Conservation (phyloP, 1,140 invertebrate species). For the Hypsibius dujardini region DNA sequence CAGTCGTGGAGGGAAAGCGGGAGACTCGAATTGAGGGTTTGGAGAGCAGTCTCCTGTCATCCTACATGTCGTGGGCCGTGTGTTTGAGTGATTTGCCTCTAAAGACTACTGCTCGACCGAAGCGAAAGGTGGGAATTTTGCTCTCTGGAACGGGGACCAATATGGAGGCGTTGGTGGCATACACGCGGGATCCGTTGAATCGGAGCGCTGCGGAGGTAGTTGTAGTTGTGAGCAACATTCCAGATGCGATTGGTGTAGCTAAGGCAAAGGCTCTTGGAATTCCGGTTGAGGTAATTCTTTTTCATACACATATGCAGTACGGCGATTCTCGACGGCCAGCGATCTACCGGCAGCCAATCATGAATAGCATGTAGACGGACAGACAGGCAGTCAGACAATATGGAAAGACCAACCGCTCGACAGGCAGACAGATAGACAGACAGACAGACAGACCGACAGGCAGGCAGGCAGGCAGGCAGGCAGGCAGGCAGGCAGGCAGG, state of each 20-base stretch:
- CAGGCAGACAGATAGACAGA: no score
- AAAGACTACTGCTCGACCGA: conserved; percentile 25
- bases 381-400: no score
- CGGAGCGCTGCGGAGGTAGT: conserved; percentile 53
- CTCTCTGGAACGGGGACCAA: conserved; percentile 65
- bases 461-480: no score
- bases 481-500: no score
- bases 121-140: conserved; percentile 58
- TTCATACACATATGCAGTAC: no score
- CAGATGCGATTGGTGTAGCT: conserved; percentile 41
- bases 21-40: conserved; percentile 33
- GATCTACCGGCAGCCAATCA: no score
- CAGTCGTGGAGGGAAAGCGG: conserved; percentile 23
- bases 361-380: no score
- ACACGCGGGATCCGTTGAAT: conserved; percentile 46
- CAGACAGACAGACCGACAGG: no score
- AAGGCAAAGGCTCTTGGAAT: conserved; percentile 58
- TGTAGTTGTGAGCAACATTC: conserved; percentile 72
- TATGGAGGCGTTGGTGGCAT: conserved; percentile 65
- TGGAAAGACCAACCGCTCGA: no score
- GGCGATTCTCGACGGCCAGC: no score
- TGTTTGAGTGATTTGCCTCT: conserved; percentile 22
- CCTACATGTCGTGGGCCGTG: conserved; percentile 30
- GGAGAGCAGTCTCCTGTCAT: conserved; percentile 41
- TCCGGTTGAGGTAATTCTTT: conserved; percentile 44